A percentile compares a stretch with the other conserved stretches of the same genome.
Evolutionary conservation across 2,888 invertebrate species (phyloP).

Genomic region (Bombylius discolor): DNA sequence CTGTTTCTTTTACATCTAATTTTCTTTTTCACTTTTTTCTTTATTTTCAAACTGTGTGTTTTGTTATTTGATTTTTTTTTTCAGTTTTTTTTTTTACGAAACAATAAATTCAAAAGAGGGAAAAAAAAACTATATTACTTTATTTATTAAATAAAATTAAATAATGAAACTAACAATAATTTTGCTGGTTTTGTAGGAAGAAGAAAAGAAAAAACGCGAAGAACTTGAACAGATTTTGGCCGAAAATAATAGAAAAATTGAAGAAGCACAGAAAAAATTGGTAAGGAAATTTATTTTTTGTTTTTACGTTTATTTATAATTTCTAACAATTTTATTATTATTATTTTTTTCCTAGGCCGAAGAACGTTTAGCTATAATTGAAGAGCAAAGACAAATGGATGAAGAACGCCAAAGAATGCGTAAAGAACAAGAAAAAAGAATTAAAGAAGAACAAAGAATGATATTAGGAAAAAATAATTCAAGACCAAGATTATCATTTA

Average conservation of each 20-base stretch:
- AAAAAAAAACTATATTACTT: neutral
- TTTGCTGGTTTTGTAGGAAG: conserved; percentile 65
- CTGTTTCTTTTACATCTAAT: no score
- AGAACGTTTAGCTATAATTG: conserved; percentile 90
- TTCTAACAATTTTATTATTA: neutral
- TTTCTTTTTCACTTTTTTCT: no score
- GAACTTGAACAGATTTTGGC: conserved; percentile 93
- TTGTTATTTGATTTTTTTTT: no score
- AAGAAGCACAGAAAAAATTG: conserved; percentile 93
- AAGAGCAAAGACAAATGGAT: conserved; percentile 91
- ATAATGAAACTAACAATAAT: neutral
- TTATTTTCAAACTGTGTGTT: no score
- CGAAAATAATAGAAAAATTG: conserved; percentile 95
- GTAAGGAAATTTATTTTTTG: conserved; percentile 47
- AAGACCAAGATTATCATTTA: conserved; percentile 87
- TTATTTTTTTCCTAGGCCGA: conserved; percentile 60
- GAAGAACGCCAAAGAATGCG: conserved; percentile 87
- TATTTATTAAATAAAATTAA: neutral
- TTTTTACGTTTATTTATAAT: neutral
- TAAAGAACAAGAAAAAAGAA: conserved; percentile 83
- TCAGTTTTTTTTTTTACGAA: no score
- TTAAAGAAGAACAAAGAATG: conserved; percentile 92
- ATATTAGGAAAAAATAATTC: conserved; percentile 96
- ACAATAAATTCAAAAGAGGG: no score
- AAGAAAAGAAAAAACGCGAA: conserved; percentile 89